Conservation (phyloP, 2,113 vertebrate genomes). For the Melospiza melodia region DNA sequence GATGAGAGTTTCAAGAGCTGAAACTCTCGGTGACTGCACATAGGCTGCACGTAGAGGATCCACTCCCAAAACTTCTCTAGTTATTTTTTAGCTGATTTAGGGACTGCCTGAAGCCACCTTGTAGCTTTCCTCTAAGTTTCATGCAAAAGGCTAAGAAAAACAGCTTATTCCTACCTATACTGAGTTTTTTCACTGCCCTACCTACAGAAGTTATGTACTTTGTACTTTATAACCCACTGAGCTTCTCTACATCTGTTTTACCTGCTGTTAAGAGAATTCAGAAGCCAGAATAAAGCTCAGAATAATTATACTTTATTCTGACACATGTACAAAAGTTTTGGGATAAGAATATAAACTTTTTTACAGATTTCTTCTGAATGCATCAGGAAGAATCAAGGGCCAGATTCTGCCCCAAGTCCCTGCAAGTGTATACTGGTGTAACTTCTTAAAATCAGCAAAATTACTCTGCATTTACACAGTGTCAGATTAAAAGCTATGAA, state of each 20-base stretch:
- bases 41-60: not conserved
- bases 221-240: not conserved
- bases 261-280: not conserved
- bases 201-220: not conserved
- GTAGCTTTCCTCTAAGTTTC: not conserved
- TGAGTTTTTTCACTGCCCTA: not conserved
- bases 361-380: not conserved
- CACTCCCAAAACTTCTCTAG: not conserved
- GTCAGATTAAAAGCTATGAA: not conserved
- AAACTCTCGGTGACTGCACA: not conserved
- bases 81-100: not conserved
- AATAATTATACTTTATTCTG: not conserved
- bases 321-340: not conserved
- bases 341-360: not conserved
- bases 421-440: not conserved
- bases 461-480: not conserved
- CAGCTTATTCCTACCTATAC: not conserved
- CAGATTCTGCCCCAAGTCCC: not conserved
- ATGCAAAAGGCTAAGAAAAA: not conserved
- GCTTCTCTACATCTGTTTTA: not conserved
- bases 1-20: not conserved
- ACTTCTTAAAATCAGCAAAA: not conserved
- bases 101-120: not conserved
- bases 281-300: not conserved
- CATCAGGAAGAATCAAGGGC: not conserved